Evolutionary conservation across 1,140 invertebrate species (phyloP).

Genomic region (Calosoma granatense): DNA sequence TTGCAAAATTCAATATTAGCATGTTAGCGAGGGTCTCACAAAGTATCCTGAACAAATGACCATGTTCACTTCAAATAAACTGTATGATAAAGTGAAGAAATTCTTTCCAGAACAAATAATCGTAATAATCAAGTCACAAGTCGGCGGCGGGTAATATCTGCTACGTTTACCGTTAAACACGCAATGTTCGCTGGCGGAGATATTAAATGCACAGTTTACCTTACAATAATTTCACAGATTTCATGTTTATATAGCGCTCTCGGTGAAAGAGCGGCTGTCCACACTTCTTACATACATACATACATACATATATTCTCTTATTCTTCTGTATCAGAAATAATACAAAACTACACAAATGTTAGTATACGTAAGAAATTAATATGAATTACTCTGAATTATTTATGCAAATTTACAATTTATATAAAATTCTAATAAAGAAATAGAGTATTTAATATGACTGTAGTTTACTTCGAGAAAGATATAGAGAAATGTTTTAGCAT

Average conservation of each 20-base stretch:
- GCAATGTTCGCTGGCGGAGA: background rate
- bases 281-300: background rate
- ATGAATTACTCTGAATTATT: background rate
- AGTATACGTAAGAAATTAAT: background rate
- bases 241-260: too few species aligned
- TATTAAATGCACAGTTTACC: slow-evolving; percentile 5
- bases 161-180: slow-evolving; percentile 1
- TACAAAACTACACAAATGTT: too few species aligned
- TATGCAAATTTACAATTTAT: background rate
- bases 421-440: background rate
- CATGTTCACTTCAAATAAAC: background rate
- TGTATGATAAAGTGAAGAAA: slow-evolving; percentile 4
- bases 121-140: slow-evolving; percentile 1
- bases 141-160: background rate
- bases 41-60: background rate
- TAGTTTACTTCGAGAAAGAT: background rate
- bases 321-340: too few species aligned
- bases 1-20: background rate
- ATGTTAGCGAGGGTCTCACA: too few species aligned
- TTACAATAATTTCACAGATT: slow-evolving; percentile 1
- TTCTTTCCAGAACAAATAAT: background rate
- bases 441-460: background rate
- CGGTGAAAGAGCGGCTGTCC: too few species aligned
- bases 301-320: background rate
- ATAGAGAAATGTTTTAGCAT: too few species aligned